Conservation (phyloP, 2,113 vertebrate genomes). For the Chaetorhynchus papuensis region DNA sequence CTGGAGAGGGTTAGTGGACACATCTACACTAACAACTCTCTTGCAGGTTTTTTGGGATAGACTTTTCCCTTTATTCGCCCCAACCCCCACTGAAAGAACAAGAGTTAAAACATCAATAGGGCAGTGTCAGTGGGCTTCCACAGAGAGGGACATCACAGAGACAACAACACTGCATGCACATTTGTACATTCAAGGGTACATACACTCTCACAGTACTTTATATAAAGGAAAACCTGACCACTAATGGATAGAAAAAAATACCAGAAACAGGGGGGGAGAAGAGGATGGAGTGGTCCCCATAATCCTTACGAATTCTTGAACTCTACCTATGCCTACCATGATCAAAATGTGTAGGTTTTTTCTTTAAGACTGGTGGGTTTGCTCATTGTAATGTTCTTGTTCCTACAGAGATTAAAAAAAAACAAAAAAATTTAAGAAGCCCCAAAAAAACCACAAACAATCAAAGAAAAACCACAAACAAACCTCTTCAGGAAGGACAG, state of each 20-base stretch:
- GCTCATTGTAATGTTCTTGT: neutral
- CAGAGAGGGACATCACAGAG: neutral
- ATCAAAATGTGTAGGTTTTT: neutral
- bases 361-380: neutral
- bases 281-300: neutral
- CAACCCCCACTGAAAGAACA: neutral
- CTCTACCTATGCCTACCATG: neutral
- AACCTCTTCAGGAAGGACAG: neutral
- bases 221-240: neutral
- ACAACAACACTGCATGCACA: neutral
- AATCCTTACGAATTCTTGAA: neutral
- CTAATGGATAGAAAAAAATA: neutral
- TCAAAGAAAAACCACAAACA: neutral
- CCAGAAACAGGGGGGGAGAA: rapidly evolving
- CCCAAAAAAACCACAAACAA: neutral
- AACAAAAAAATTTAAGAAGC: neutral
- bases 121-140: neutral
- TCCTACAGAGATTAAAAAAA: neutral
- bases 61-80: neutral
- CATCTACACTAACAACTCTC: neutral
- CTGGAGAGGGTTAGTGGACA: neutral
- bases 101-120: neutral
- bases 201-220: neutral
- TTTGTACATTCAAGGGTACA: neutral
- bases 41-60: neutral